phyloP scores from a whole-genome alignment of 1,140 invertebrate genomes.

The Akabosia matsudoensis region DNA sequence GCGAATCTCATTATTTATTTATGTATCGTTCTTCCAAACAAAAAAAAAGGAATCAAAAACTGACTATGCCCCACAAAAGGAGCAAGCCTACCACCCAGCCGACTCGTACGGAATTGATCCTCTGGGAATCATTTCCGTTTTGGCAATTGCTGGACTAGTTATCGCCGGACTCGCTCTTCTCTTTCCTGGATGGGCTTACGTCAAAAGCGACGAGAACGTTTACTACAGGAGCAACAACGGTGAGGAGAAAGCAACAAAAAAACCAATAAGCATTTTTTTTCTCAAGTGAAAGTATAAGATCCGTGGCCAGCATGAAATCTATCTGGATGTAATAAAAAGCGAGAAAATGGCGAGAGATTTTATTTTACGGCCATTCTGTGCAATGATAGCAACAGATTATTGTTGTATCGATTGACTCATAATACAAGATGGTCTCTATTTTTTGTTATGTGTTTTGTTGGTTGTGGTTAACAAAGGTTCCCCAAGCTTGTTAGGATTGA shows the following conservation, averaged over 20 bases:
- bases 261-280: too few relatives aligned
- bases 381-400: too few relatives aligned
- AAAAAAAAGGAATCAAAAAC: conserved; percentile 30
- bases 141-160: conserved; percentile 46
- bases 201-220: conserved; percentile 46
- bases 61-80: conserved; percentile 33
- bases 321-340: too few relatives aligned
- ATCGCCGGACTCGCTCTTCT: conserved; percentile 47
- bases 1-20: too few relatives aligned
- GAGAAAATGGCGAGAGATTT: too few relatives aligned
- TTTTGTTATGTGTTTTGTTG: neutral
- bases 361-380: too few relatives aligned
- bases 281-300: too few relatives aligned
- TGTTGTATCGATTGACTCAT: too few relatives aligned
- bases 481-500: conserved; percentile 42
- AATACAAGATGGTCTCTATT: neutral
- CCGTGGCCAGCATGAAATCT: too few relatives aligned
- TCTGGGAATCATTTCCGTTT: conserved; percentile 47
- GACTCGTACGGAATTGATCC: conserved; percentile 48
- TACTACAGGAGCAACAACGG: conserved; percentile 47
- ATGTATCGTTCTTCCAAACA: neutral
- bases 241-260: too few relatives aligned
- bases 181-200: conserved; percentile 48
- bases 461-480: conserved; percentile 13
- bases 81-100: conserved; percentile 43